phyloP scores from a whole-genome alignment of 2,113 vertebrate species.

The Alexandromys fortis region DNA sequence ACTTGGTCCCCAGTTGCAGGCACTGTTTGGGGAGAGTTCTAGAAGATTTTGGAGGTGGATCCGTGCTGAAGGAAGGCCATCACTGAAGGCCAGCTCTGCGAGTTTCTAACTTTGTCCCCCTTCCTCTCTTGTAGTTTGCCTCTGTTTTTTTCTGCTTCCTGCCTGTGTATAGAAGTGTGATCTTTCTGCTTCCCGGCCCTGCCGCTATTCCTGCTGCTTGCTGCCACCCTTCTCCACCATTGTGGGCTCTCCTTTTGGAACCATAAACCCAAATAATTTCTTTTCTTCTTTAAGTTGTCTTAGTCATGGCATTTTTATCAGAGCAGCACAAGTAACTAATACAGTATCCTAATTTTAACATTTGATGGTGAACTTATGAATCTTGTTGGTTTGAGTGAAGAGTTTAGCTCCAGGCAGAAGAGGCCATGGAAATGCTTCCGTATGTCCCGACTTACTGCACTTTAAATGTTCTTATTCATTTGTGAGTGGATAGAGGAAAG shows the following conservation, averaged over 20 bases:
- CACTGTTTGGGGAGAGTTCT: neutral
- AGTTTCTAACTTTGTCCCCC: neutral
- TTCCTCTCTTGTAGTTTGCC: neutral
- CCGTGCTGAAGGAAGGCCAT: neutral
- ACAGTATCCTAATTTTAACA: neutral
- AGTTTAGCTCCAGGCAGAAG: neutral
- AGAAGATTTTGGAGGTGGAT: neutral
- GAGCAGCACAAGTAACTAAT: neutral
- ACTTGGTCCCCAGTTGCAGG: no score
- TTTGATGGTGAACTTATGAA: neutral
- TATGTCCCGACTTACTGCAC: neutral
- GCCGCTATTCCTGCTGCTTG: neutral
- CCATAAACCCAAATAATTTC: neutral
- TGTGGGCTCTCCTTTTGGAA: neutral
- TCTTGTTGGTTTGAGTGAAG: neutral
- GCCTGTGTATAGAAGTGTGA: neutral
- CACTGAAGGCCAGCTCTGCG: neutral
- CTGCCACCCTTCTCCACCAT: neutral
- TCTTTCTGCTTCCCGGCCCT: neutral
- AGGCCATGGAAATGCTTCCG: neutral
- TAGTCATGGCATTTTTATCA: neutral
- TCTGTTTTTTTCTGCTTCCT: neutral
- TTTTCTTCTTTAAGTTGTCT: neutral
- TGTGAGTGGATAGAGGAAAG: neutral
- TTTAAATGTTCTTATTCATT: slow-evolving; percentile 34